phyloP scores from a whole-genome alignment of 1,140 invertebrate species.

The Cotesia glomerata region DNA sequence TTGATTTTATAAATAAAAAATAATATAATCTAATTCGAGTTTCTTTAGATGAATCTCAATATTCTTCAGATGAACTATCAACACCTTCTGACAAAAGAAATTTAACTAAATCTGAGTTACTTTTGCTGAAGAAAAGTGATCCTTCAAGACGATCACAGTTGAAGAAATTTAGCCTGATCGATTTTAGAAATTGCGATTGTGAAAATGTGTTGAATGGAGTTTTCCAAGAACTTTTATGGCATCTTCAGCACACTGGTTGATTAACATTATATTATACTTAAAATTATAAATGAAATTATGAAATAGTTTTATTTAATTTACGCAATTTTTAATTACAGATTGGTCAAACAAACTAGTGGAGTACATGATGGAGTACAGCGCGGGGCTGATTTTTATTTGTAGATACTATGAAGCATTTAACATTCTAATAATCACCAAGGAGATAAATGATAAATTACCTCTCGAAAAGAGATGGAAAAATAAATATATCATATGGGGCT shows the following conservation, averaged over 20 bases:
- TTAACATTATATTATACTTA: neutral
- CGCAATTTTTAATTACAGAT: neutral
- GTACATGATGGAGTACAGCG: constrained; percentile 38
- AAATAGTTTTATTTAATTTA: neutral
- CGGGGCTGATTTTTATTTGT: constrained; percentile 37
- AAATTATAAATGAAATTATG: neutral
- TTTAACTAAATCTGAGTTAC: neutral
- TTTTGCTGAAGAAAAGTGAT: neutral
- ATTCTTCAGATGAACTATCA: neutral
- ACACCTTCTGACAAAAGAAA: neutral
- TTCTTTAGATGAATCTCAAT: too few relatives aligned
- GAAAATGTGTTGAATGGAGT: constrained; percentile 23
- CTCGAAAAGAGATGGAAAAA: neutral
- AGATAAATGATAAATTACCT: constrained; percentile 1
- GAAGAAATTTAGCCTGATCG: constrained; percentile 30
- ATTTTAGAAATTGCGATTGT: constrained; percentile 44
- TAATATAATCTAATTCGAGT: too few relatives aligned
- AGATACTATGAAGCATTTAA: constrained; percentile 36
- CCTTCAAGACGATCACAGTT: neutral
- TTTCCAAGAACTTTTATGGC: constrained; percentile 30
- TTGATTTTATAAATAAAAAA: too few relatives aligned
- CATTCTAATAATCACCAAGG: constrained; percentile 20
- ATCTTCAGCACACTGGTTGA: constrained; percentile 35
- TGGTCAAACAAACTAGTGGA: constrained; percentile 26
- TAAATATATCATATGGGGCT: constrained; percentile 28